Evolutionary conservation across 1,140 invertebrate species (phyloP), one percentile per base, ranked within the genome.

Genomic region (Venturia canescens): DNA sequence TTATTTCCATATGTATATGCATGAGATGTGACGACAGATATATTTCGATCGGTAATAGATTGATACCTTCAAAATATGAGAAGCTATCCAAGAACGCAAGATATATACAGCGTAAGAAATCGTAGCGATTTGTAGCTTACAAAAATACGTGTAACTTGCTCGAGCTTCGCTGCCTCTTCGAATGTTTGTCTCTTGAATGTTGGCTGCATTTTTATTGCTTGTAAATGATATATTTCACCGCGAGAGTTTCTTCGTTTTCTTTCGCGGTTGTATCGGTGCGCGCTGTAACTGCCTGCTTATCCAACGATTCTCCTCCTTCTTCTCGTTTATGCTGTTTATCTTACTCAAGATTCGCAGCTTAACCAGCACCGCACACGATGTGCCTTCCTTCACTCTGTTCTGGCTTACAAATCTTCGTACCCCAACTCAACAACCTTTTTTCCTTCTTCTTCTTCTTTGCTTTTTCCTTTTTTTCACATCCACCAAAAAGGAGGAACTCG

Each of bases 301-400:
- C 48, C 48, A 50, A 50, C 11, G 4, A 50, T 50, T 50, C 48
- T 16, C 48, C 48, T 50, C 1, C 48, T 48, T 72, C 26, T 50
- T 31, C 44, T 29, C 44, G 72, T 57, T 27, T 75, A 26, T 75
- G 72, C 72, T 75, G 72, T 75, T 75, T 57, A 75, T 75, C 72
- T 75, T 75, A 75, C 72, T 75, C 72, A 75, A 75, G 72, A 75
- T 75, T 75, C 72, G 27, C 72, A 75, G 72, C 57, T 75, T 75
- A 75, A 75, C 72, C 72, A n/a, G n/a, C n/a, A n/a, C n/a, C n/a
- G n/a, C n/a, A 57, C 72, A 13, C 48, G 29, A 50, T 57, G 50
- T 26, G 50, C 57, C 4, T 13, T 57, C 26, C 50, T 57, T 75
- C 72, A 1, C 15, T 50, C 72, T 57, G 7, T 50, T 23, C 72